These are phyloP conservation scores for Neoaliturus tenellus DNA, from an alignment of 2,888 invertebrate species.

Conservation along the genomic window DNA sequence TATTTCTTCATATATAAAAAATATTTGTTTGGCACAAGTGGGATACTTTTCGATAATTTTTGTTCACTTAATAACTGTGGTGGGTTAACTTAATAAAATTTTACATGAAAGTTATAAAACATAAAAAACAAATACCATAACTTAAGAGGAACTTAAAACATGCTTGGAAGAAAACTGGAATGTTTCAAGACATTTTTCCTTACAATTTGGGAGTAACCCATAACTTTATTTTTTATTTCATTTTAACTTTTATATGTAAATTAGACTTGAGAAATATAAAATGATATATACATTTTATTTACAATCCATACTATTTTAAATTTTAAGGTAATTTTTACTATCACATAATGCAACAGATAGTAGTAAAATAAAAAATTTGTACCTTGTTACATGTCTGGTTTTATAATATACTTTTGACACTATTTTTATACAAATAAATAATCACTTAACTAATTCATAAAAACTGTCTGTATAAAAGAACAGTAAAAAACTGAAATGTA, in stretches of 20 bases:
- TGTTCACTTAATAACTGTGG: too few relatives aligned
- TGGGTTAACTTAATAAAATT: too few relatives aligned
- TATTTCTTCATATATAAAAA: too few relatives aligned
- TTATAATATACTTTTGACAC: conserved; percentile 34
- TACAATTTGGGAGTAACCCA: not conserved
- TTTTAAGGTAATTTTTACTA: not conserved
- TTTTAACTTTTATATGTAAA: not conserved
- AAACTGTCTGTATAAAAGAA: conserved; percentile 27
- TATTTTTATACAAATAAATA: conserved; percentile 15
- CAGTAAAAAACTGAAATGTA: conserved; percentile 25
- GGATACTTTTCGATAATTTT: too few relatives aligned
- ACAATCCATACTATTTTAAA: too few relatives aligned
- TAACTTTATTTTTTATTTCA: not conserved
- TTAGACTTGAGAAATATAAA: not conserved
- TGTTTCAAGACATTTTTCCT: not conserved
- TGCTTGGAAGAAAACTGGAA: not conserved
- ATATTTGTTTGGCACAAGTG: too few relatives aligned
- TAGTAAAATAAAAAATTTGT: not conserved
- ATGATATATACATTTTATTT: not conserved
- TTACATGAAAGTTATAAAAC: too few relatives aligned
- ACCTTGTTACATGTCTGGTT: conserved; percentile 42
- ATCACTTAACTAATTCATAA: conserved; percentile 2
- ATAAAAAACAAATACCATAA: not conserved
- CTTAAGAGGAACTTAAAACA: conserved; percentile 5
- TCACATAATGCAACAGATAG: not conserved